These are phyloP conservation scores for Thamnophis elegans DNA, from an alignment of 2,797 vertebrate species.

Conservation along the genomic window DNA sequence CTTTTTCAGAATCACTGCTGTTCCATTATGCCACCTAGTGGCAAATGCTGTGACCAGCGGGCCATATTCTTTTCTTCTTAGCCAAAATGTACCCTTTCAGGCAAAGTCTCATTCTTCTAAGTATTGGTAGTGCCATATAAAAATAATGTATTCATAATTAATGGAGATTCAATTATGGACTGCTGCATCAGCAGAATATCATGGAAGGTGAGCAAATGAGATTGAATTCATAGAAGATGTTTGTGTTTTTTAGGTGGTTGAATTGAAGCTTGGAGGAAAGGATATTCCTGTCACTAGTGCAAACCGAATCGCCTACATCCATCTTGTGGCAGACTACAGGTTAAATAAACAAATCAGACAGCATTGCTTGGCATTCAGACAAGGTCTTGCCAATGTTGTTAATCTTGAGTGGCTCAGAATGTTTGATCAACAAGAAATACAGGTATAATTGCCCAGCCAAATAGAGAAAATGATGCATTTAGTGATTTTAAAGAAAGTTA, in stretches of 20 bases:
- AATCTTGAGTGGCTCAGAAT: conserved; percentile 98
- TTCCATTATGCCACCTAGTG: conserved; percentile 58
- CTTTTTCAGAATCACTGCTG: background rate
- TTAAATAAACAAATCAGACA: conserved; percentile 94
- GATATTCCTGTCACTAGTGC: conserved; percentile 94
- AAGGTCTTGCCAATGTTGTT: conserved; percentile 94
- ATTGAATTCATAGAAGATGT: background rate
- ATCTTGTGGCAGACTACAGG: conserved; percentile 92
- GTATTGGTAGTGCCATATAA: background rate
- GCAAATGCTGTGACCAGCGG: background rate
- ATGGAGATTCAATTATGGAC: background rate
- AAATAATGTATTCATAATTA: background rate
- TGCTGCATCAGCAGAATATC: no score
- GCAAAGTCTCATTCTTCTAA: background rate
- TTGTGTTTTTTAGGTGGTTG: conserved; percentile 83
- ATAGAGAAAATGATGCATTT: background rate
- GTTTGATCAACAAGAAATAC: conserved; percentile 98
- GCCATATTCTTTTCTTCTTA: background rate
- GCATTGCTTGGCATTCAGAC: conserved; percentile 93
- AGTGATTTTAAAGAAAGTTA: background rate
- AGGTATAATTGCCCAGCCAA: conserved; percentile 72
- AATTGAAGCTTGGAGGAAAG: conserved; percentile 90
- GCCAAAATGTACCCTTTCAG: background rate
- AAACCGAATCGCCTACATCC: conserved; percentile 96
- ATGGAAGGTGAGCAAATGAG: background rate